Conservation (phyloP, 1,140 invertebrate species). For the Trichonephila clavipes region DNA sequence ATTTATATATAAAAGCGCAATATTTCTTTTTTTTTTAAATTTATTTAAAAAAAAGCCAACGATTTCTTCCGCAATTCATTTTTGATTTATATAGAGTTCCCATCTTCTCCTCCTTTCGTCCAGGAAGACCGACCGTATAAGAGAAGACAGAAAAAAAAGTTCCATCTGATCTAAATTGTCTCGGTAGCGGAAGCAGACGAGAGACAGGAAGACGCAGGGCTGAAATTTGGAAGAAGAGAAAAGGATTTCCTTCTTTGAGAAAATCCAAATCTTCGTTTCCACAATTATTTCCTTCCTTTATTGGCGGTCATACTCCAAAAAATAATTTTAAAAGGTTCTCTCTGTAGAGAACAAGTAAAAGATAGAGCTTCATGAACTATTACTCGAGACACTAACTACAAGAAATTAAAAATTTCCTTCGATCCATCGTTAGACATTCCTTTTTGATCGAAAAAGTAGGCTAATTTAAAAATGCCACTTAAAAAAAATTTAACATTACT, state of each 20-base stretch:
- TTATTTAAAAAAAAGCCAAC: no score
- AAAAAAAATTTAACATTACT: no score
- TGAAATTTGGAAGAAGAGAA: conserved; percentile 7
- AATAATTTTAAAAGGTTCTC: neutral
- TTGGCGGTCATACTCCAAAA: neutral
- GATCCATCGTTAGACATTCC: no score
- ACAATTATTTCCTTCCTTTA: conserved; percentile 36
- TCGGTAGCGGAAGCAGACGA: neutral
- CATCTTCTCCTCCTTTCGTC: neutral
- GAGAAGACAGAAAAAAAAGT: neutral
- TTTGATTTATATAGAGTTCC: neutral
- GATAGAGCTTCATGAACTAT: no score
- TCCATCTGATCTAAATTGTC: neutral
- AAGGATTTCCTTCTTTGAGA: conserved; percentile 21
- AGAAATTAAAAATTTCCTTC: no score
- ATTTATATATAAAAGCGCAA: no score
- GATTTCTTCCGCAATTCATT: neutral
- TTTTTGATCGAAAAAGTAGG: no score
- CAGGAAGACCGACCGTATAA: neutral
- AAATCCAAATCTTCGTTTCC: neutral
- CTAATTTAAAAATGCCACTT: no score
- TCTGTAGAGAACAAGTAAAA: neutral
- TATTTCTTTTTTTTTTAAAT: no score
- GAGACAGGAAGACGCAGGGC: conserved; percentile 14
- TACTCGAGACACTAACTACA: no score